phyloP scores from a whole-genome alignment of 2,113 vertebrate species.

The Lepus timidus region DNA sequence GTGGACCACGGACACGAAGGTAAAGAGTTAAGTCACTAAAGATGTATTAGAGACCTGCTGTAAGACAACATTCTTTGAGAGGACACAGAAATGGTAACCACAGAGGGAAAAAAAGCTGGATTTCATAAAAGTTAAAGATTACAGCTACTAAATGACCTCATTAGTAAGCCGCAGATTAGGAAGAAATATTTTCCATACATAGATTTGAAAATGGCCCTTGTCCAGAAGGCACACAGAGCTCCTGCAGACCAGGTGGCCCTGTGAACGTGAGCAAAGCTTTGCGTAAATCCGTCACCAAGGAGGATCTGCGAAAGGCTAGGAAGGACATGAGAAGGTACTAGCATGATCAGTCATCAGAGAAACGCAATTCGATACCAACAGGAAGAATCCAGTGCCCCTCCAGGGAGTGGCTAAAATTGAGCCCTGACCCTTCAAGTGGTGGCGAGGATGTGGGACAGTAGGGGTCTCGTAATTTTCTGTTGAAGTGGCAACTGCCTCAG shows the following conservation, averaged over 20 bases:
- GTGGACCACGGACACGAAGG: not conserved
- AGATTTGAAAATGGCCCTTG: conserved; percentile 5
- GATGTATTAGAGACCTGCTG: not conserved
- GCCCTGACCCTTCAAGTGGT: not conserved
- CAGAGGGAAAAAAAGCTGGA: not conserved
- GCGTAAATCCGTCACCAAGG: not conserved
- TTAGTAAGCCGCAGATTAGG: conserved; percentile 20
- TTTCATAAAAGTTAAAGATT: conserved; percentile 21
- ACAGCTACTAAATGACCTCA: conserved; percentile 23
- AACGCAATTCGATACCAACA: not conserved
- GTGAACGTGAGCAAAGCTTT: not conserved
- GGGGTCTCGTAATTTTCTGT: not conserved
- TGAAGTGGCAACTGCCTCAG: not conserved
- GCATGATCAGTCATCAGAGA: not conserved
- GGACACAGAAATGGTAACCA: not conserved
- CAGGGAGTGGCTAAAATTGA: not conserved
- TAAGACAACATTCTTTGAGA: conserved; percentile 11
- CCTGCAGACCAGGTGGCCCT: not conserved
- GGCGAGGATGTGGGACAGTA: not conserved
- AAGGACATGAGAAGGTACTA: not conserved
- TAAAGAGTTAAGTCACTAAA: conserved; percentile 3
- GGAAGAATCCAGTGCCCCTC: not conserved
- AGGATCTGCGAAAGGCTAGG: not conserved
- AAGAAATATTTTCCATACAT: conserved; percentile 7
- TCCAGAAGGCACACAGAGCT: not conserved